Evolutionary conservation across 2,888 invertebrate species (phyloP).

Genomic region (Apoda limacodes): DNA sequence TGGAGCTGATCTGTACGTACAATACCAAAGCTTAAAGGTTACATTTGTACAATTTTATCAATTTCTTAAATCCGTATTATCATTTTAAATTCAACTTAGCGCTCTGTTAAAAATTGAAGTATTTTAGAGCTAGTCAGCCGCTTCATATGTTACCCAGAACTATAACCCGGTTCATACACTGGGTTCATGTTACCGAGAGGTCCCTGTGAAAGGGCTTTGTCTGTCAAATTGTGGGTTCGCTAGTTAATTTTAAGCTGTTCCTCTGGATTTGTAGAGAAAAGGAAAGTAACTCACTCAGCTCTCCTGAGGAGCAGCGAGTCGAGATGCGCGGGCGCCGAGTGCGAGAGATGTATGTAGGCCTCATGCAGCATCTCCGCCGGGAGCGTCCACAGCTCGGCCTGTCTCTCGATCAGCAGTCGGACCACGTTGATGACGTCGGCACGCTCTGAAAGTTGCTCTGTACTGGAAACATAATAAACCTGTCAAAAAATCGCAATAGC

Average conservation of each 20-base stretch:
- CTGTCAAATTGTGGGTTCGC: too few species aligned
- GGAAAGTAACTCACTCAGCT: slow-evolving; percentile 65
- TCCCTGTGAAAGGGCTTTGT: too few species aligned
- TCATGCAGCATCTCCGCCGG: slow-evolving; percentile 87
- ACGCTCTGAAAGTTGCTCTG: slow-evolving; percentile 82
- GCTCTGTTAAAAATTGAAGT: too few species aligned
- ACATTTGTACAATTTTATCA: too few species aligned
- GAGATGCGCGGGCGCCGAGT: slow-evolving; percentile 84
- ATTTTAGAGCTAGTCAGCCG: too few species aligned
- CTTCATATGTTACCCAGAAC: too few species aligned
- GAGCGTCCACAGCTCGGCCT: slow-evolving; percentile 76
- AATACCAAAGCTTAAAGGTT: slow-evolving; percentile 17
- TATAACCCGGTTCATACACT: too few species aligned
- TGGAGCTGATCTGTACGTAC: slow-evolving; percentile 25
- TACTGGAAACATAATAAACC: slow-evolving; percentile 43
- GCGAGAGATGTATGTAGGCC: slow-evolving; percentile 87
- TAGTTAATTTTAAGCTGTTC: too few species aligned
- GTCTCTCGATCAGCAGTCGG: slow-evolving; percentile 70
- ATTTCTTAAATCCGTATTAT: too few species aligned
- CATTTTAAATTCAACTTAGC: too few species aligned
- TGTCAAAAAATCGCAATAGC: neutral
- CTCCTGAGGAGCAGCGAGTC: slow-evolving; percentile 72
- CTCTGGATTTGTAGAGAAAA: too few species aligned
- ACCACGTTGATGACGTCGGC: slow-evolving; percentile 93
- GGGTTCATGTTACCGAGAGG: too few species aligned